Conservation (phyloP, 2,797 vertebrate species). For the Petrocephalus sullivani region DNA sequence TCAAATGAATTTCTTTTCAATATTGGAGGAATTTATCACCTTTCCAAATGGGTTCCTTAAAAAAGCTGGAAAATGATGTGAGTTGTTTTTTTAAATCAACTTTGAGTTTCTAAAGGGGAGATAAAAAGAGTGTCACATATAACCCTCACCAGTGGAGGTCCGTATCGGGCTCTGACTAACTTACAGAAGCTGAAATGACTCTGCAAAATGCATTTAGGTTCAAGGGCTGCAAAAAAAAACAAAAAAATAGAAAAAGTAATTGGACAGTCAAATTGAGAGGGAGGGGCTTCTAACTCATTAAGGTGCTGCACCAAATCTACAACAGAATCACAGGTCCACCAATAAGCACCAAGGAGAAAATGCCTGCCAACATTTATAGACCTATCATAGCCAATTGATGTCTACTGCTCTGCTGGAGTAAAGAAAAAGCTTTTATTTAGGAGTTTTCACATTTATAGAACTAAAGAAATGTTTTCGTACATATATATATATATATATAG, state of each 20-base stretch:
- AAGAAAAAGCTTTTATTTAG: not conserved
- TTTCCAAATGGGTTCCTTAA: conserved; percentile 4
- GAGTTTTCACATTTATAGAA: conserved; percentile 10
- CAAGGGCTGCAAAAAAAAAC: not conserved
- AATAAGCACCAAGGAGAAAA: not conserved
- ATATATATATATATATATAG: not conserved
- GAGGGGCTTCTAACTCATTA: not conserved
- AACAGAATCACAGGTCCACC: not conserved
- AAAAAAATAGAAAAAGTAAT: not conserved
- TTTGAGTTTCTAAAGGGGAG: not conserved
- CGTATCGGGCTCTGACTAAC: not conserved
- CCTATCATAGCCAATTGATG: not conserved
- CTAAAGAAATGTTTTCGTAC: not conserved
- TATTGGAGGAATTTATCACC: conserved; percentile 24
- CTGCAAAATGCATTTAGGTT: not conserved
- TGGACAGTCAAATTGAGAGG: not conserved
- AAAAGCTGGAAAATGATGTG: conserved; percentile 4
- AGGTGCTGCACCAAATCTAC: not conserved
- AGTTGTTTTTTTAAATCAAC: not conserved
- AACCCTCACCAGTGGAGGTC: not conserved
- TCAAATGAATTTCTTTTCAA: not conserved
- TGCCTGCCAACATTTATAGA: not conserved
- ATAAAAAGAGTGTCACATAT: not conserved
- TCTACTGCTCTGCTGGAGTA: not conserved
- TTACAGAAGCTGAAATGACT: not conserved